A percentile compares a stretch with the other conserved stretches of the same genome.
phyloP scores from a whole-genome alignment of 2,113 vertebrate species.

The Aptenodytes forsteri region DNA sequence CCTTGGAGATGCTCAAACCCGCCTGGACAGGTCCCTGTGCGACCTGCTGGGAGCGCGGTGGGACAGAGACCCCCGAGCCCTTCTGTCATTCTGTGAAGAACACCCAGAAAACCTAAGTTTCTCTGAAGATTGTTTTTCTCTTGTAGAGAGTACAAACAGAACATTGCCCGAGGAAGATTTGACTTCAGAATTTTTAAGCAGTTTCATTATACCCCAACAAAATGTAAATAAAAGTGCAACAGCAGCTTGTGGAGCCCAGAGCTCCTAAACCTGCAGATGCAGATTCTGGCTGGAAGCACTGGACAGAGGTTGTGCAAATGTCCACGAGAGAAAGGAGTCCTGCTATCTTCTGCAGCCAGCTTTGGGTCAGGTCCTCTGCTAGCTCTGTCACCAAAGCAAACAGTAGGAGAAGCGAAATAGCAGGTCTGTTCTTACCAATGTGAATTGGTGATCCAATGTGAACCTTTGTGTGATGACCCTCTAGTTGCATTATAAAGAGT shows the following conservation, averaged over 20 bases:
- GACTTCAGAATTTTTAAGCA: no score
- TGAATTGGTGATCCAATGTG: not conserved
- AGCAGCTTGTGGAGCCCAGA: not conserved
- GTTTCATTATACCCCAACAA: not conserved
- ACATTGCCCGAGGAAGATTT: not conserved
- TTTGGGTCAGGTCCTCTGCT: not conserved
- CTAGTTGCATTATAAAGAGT: not conserved
- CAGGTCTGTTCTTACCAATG: not conserved
- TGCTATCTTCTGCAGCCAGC: not conserved
- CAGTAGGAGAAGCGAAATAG: not conserved
- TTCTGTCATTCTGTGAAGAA: not conserved
- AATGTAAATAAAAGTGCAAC: not conserved
- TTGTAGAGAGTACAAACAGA: not conserved
- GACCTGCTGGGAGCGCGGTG: accelerated
- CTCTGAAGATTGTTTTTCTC: not conserved
- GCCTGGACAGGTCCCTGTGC: accelerated
- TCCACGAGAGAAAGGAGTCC: not conserved
- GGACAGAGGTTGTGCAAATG: no score
- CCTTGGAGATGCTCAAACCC: not conserved
- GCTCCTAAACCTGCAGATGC: not conserved
- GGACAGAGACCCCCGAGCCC: not conserved
- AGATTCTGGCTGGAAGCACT: not conserved
- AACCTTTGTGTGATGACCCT: not conserved
- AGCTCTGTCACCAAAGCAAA: not conserved
- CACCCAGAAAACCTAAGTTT: not conserved